A percentile compares a stretch with the other conserved stretches of the same genome.
phyloP scores from a whole-genome alignment of 2,888 invertebrate genomes.

The Germaria angustata region DNA sequence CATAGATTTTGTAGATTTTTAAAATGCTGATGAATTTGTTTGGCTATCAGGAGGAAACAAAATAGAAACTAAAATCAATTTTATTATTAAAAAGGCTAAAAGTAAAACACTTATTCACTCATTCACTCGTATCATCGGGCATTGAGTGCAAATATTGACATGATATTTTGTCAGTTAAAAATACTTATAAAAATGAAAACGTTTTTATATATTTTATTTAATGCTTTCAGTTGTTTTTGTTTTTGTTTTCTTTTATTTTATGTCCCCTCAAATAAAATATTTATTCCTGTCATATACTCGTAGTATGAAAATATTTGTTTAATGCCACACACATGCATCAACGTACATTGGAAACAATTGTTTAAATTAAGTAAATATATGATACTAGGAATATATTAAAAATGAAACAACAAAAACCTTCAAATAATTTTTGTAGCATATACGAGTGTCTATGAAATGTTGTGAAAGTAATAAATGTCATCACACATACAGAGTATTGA shows the following conservation, averaged over 20 bases:
- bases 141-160: conserved; percentile 60
- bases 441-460: conserved; percentile 28
- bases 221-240: conserved; percentile 22
- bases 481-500: background rate
- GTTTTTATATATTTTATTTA: conserved; percentile 11
- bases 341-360: conserved; percentile 18
- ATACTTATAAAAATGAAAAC: conserved; percentile 38
- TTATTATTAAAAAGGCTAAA: background rate
- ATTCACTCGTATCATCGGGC: conserved; percentile 18
- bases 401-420: background rate
- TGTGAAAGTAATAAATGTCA: conserved; percentile 35
- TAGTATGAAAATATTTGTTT: conserved; percentile 47
- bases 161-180: conserved; percentile 28
- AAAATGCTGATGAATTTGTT: conserved; percentile 38
- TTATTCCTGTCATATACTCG: conserved; percentile 34
- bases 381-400: conserved; percentile 14
- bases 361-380: conserved; percentile 47
- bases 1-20: conserved; percentile 23
- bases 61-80: background rate
- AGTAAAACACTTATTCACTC: background rate
- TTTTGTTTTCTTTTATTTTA: too few relatives aligned
- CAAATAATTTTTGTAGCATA: conserved; percentile 19
- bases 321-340: conserved; percentile 36
- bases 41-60: background rate
- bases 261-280: conserved; percentile 12